Conservation (phyloP, 2,888 invertebrate genomes). For the Opisthograptis luteolata region DNA sequence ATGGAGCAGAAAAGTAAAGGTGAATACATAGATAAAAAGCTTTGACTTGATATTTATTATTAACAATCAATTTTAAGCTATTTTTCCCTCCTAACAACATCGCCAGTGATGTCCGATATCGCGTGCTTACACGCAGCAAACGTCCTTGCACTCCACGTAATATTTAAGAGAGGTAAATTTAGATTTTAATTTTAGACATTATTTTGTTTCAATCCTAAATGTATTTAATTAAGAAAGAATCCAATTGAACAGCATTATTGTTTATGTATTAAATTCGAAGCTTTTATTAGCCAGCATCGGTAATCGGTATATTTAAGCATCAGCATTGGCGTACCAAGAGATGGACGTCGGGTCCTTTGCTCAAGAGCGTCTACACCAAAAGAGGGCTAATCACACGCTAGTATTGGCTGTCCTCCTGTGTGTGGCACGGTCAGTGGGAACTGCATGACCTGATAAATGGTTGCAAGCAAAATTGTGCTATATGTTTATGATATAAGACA, state of each 20-base stretch:
- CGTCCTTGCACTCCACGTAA: slow-evolving; percentile 62
- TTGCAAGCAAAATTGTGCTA: no score
- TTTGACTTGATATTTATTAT: slow-evolving; percentile 11
- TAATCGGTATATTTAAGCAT: slow-evolving; percentile 72
- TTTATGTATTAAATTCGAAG: slow-evolving; percentile 71
- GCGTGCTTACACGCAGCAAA: background rate
- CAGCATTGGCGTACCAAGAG: no score
- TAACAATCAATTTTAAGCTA: slow-evolving; percentile 8
- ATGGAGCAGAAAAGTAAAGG: slow-evolving; percentile 5
- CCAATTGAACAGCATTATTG: slow-evolving; percentile 66
- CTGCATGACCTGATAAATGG: no score
- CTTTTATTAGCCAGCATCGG: slow-evolving; percentile 67
- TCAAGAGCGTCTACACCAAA: no score
- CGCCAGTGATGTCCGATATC: background rate
- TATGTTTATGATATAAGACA: no score
- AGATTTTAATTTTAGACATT: slow-evolving; percentile 64
- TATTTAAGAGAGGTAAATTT: slow-evolving; percentile 68
- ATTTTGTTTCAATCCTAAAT: slow-evolving; percentile 69
- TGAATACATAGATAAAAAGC: slow-evolving; percentile 11
- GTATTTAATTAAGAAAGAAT: slow-evolving; percentile 76
- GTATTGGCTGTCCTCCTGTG: no score
- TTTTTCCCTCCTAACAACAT: background rate
- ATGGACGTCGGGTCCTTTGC: no score
- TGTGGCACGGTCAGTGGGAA: no score
- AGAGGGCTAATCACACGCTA: no score